Percentiles rank a stretch among this genome's conserved stretches.
phyloP scores from a whole-genome alignment of 1,140 invertebrate genomes.

The Formica selysi region DNA sequence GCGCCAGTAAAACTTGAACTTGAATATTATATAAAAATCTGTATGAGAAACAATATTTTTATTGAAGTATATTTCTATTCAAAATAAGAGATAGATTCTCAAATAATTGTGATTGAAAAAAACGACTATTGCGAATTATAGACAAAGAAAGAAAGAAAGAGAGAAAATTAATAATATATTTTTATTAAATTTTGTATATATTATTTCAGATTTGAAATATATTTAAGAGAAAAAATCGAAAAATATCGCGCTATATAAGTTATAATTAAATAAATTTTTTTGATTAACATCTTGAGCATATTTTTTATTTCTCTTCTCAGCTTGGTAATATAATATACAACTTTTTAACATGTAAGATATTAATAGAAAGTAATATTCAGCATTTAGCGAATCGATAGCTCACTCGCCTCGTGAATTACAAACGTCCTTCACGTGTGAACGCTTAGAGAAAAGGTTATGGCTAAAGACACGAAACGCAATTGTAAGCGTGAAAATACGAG shows the following conservation, averaged over 20 bases:
- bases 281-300: no score
- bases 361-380: background rate
- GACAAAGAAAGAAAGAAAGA: no score
- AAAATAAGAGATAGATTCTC: background rate
- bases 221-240: background rate
- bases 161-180: background rate
- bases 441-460: background rate
- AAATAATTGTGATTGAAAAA: conserved; percentile 3
- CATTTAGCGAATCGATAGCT: background rate
- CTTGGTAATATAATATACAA: background rate
- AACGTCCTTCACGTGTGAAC: background rate
- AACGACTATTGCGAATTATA: background rate
- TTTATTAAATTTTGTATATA: background rate
- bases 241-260: background rate
- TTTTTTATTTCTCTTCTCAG: background rate
- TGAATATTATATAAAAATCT: conserved; percentile 7
- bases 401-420: background rate
- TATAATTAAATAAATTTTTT: background rate
- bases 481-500: background rate
- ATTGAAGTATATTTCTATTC: background rate
- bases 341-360: background rate
- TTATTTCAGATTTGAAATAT: background rate
- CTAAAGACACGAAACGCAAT: conserved; percentile 2
- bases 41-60: background rate
- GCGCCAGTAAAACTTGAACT: conserved; percentile 12